These are phyloP conservation scores for Cynopterus sphinx DNA, from an alignment of 2,797 vertebrate genomes.

Conservation along the genomic window DNA sequence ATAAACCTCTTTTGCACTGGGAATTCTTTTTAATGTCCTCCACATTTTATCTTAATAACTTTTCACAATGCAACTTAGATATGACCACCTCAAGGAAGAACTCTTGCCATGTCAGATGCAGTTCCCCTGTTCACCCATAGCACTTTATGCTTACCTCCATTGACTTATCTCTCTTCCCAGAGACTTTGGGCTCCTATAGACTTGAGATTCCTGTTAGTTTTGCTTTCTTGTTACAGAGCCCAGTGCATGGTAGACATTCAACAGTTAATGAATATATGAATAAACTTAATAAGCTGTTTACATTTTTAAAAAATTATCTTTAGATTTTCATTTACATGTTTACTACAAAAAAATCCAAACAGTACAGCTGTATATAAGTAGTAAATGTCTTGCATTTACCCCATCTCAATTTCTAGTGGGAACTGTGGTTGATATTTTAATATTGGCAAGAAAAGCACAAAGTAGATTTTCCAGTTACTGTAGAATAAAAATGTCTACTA, in stretches of 20 bases:
- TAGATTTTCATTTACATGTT: conserved; percentile 43
- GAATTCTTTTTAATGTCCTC: conserved; percentile 1
- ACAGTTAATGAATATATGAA: conserved; percentile 10
- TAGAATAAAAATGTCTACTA: conserved; percentile 64
- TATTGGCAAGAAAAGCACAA: conserved; percentile 55
- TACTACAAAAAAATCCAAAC: conserved; percentile 26
- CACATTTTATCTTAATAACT: neutral
- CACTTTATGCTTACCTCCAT: neutral
- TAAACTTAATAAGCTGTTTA: conserved; percentile 35
- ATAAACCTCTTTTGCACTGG: neutral
- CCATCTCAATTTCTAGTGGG: conserved; percentile 10
- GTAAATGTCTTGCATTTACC: conserved; percentile 41
- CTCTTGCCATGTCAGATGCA: neutral
- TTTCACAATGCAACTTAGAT: neutral
- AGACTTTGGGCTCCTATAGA: neutral
- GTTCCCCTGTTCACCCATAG: neutral
- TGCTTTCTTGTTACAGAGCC: conserved; percentile 29
- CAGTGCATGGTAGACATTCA: conserved; percentile 16
- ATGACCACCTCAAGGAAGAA: neutral
- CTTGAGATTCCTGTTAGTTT: neutral
- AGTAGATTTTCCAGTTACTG: conserved; percentile 47
- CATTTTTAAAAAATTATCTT: conserved; percentile 10
- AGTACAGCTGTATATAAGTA: neutral
- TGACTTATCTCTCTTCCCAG: conserved; percentile 2
- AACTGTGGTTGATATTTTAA: conserved; percentile 27